Base-by-base conservation (phyloP, 2,797 vertebrate species). In the Forpus xanthops region DNA sequence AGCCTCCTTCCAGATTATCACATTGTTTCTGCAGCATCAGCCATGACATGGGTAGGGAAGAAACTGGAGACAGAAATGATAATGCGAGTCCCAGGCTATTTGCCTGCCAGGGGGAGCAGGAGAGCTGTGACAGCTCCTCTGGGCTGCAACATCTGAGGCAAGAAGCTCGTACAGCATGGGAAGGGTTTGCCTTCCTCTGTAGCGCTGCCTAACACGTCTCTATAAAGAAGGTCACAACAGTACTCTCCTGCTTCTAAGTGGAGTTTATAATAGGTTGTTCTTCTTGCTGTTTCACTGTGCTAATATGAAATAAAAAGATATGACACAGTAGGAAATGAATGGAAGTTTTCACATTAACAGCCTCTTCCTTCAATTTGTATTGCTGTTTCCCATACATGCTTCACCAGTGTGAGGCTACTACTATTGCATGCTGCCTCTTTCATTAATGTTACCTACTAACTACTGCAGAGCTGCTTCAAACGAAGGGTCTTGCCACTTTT, bases 401-500 rank as follows among this genome's bases (percentile, higher is more conserved):
- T 89, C 45, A 85, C 76, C 84, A 73, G 77, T 62, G 86, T 35
- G 61, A 96, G 87, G 88, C 73, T 58, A 75, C 30, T 91, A 60
- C 56, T 19, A 17, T 55, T 61, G 75, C 78, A 95, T 8, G 30
- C 85, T 85, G 82, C 94, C 95, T 89, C 93, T 92, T 93, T 91
- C 83, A 37, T 96, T 90, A 94, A 55, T 7, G 76, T 28, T 74
- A 37, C 74, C 93, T 90, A 41, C 95, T 96, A 95, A 96, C 91
- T 94, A 93, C 84, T 44, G 44, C 95, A 85, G 72, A 93, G 75
- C 85, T 72, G 80, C 70, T 85, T 93, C 83, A 96, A 79, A 88
- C 55, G 44, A 93, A 89, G 84, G 39, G 39, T 86, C 89, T 94
- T 94, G 87, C 31, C 67, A 85, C 75, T 90, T 96, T 93, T 74